phyloP scores from a whole-genome alignment of 2,113 vertebrate species.

The Murina feae region DNA sequence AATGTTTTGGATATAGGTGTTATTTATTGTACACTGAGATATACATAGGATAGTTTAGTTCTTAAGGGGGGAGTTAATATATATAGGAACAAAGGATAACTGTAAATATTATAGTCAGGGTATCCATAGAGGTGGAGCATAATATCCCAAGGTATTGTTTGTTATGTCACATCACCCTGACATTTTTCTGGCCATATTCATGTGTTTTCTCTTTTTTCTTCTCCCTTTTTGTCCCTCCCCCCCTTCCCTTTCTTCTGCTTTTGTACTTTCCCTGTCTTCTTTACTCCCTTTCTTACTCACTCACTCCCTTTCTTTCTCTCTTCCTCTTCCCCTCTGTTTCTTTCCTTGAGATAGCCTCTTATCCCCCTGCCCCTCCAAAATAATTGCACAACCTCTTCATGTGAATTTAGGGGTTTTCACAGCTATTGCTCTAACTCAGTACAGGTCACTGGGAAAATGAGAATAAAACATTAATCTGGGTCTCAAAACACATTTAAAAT shows the following conservation, averaged over 20 bases:
- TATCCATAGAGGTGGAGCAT: neutral
- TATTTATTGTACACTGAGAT: neutral
- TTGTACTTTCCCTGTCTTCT: neutral
- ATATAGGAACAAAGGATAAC: neutral
- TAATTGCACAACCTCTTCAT: neutral
- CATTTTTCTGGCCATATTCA: neutral
- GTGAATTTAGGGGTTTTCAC: neutral
- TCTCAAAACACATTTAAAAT: neutral
- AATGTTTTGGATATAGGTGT: neutral
- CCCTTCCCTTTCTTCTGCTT: neutral
- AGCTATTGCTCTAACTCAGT: neutral
- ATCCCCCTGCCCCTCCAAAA: neutral
- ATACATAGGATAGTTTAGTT: neutral
- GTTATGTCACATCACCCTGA: neutral
- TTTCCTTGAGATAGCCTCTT: neutral
- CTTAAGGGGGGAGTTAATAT: neutral
- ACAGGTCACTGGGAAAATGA: neutral
- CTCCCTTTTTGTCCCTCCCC: too few relatives aligned
- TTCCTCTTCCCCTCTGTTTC: neutral
- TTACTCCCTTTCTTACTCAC: too few relatives aligned
- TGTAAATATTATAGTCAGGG: rapidly evolving
- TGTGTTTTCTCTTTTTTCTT: neutral
- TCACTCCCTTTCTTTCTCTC: too few relatives aligned
- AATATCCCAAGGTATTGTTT: too few relatives aligned
- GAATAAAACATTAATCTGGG: neutral